Base-by-base conservation (phyloP, 2,113 vertebrate species). In the Poeciliopsis turrubarensis region DNA sequence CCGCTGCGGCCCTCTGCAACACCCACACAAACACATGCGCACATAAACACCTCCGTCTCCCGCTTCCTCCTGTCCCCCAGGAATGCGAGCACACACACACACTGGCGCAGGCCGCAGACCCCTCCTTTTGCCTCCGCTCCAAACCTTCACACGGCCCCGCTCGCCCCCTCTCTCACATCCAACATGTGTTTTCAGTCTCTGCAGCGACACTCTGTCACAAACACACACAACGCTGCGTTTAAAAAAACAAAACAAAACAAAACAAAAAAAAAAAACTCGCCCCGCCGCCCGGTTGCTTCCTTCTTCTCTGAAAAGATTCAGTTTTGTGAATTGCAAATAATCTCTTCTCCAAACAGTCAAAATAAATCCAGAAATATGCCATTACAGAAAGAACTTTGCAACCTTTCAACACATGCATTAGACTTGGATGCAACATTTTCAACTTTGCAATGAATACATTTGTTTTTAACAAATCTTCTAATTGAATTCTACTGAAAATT, bases 151-250 rank as follows among this genome's bases (percentile, higher is more conserved):
- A 91, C 83, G 86, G 84, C 79, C 91, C 65, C 2, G 14, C 65
- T 70, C 75, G 4, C 82, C 82, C 90, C 80, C 54, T 66, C 19
- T 75, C 25, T 77, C 60, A 57, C 8, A 12, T 77, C 74, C 65
- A 73, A 91, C 88, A 92, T 91, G 80, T 92, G 90, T 87, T 91
- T 91, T 88, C 82, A 86, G 86, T 89, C 90, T 79, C 17, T 34
- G 41, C 70, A 70, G 15, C 5, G 0, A 71, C 70, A 75, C 75
- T 19, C 78, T 68, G 67, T 70, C 32, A 65, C n/a, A 54, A 70
- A 79, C 72, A 60, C 69, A 78, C 76, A 75, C 32, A 25, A 37
- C 61, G 67, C 39, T 32, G 65, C 82, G 77, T 26, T 30, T 29
- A 30, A 25, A 57, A 37, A 32, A 32, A 32, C 0, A 32, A 29